Conservation (phyloP, 1,140 invertebrate genomes). For the Neodiprion virginianus region DNA sequence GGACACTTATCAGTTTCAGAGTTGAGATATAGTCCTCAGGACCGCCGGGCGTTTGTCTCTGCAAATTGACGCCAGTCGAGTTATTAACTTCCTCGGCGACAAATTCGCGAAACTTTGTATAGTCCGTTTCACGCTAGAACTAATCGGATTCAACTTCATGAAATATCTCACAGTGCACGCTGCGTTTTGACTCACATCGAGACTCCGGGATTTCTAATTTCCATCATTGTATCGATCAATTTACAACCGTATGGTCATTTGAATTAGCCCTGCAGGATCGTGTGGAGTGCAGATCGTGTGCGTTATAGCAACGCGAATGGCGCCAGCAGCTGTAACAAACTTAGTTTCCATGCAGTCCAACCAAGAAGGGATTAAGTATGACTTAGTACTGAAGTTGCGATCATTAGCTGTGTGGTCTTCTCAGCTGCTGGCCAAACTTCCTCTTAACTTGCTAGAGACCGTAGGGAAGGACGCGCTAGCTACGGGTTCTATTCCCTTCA, state of each 20-base stretch:
- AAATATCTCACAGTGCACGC: background rate
- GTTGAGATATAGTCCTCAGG: slow-evolving; percentile 33
- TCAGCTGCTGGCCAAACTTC: slow-evolving; percentile 1
- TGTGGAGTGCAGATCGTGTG: too few species aligned
- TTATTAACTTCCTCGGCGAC: slow-evolving; percentile 1
- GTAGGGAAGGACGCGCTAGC: background rate
- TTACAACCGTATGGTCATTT: too few species aligned
- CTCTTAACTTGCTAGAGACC: background rate
- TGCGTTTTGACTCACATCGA: too few species aligned
- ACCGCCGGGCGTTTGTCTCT: slow-evolving; percentile 41
- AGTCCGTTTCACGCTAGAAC: too few species aligned
- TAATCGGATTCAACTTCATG: background rate
- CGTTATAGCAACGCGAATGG: too few species aligned
- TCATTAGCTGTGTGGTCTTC: slow-evolving; percentile 44
- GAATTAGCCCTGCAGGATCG: too few species aligned
- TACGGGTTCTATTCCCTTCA: background rate
- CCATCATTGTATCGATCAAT: too few species aligned
- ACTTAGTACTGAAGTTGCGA: slow-evolving; percentile 58
- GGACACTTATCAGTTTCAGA: slow-evolving; percentile 52
- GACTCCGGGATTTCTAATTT: too few species aligned
- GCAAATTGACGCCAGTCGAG: slow-evolving; percentile 29
- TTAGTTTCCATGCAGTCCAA: slow-evolving; percentile 4
- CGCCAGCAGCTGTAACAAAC: background rate
- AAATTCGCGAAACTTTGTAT: background rate
- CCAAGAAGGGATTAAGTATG: slow-evolving; percentile 48